Conservation (phyloP, 1,140 invertebrate genomes). For the Penaeus japonicus region DNA sequence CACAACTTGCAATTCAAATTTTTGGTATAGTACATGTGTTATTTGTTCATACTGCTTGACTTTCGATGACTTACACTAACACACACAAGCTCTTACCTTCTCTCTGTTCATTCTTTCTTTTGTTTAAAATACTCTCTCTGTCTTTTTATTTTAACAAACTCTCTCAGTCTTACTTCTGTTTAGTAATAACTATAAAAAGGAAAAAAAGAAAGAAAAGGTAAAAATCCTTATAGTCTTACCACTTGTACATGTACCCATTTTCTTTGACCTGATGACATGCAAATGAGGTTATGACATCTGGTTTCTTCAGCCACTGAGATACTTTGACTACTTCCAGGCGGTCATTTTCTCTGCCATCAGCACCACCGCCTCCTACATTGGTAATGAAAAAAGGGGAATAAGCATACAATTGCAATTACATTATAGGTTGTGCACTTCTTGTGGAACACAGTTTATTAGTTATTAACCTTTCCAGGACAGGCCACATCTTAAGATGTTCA, state of each 20-base stretch:
- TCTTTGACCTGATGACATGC: conserved; percentile 90
- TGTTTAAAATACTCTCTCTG: too few relatives aligned
- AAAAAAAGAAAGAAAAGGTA: neutral
- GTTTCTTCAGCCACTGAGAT: conserved; percentile 81
- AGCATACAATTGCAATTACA: neutral
- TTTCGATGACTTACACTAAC: too few relatives aligned
- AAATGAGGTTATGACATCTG: conserved; percentile 84
- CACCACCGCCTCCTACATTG: neutral
- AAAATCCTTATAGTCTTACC: conserved; percentile 63
- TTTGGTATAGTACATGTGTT: too few relatives aligned
- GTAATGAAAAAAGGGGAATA: neutral
- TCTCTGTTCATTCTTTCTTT: too few relatives aligned
- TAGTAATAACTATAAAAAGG: neutral
- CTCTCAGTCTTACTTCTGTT: neutral
- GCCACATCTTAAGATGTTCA: too few relatives aligned
- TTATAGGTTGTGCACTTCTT: too few relatives aligned
- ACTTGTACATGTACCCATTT: conserved; percentile 85
- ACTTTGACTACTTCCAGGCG: conserved; percentile 74
- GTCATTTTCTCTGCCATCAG: neutral
- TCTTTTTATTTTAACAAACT: too few relatives aligned
- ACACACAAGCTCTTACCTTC: too few relatives aligned
- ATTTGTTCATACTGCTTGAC: too few relatives aligned
- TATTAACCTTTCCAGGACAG: too few relatives aligned
- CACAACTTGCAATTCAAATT: too few relatives aligned
- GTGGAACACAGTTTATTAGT: too few relatives aligned